Evolutionary conservation across 2,888 invertebrate species (phyloP).

Genomic region (Drosophila parthenogenetica): DNA sequence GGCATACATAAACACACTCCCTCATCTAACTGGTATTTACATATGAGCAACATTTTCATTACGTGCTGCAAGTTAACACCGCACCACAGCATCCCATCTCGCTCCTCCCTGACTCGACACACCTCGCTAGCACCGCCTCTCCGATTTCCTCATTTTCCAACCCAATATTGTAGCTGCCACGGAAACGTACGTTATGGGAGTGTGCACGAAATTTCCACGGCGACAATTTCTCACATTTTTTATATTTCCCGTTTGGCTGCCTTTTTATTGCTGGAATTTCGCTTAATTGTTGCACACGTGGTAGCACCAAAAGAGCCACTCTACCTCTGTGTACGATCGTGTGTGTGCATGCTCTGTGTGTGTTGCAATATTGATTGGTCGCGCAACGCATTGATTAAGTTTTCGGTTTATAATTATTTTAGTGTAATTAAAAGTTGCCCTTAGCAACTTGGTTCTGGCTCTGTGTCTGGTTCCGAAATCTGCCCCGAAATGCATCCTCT

Average conservation of each 20-base stretch:
- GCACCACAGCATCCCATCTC: slow-evolving; percentile 1
- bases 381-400: slow-evolving; percentile 41
- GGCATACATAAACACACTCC: slow-evolving; percentile 22
- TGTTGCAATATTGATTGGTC: slow-evolving; percentile 48
- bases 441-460: slow-evolving; percentile 21
- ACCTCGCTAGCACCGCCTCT: not conserved
- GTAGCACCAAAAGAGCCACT: slow-evolving; percentile 18
- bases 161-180: slow-evolving; percentile 10
- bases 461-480: not conserved
- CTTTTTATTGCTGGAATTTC: slow-evolving; percentile 18
- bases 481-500: not conserved
- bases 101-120: not conserved
- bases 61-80: slow-evolving; percentile 42
- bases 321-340: slow-evolving; percentile 2
- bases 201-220: slow-evolving; percentile 25
- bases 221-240: slow-evolving; percentile 54
- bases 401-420: slow-evolving; percentile 67
- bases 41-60: slow-evolving; percentile 70
- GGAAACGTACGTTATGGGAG: slow-evolving; percentile 5
- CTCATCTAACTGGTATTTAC: slow-evolving; percentile 42
- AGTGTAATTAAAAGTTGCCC: slow-evolving; percentile 63
- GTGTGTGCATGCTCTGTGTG: slow-evolving; percentile 1
- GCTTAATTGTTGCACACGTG: slow-evolving; percentile 40
- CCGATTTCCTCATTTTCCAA: not conserved
- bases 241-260: slow-evolving; percentile 49